Evolutionary conservation across 2,888 invertebrate genomes (phyloP), one percentile per base, ranked within the genome.

Genomic region (Buathra laborator): DNA sequence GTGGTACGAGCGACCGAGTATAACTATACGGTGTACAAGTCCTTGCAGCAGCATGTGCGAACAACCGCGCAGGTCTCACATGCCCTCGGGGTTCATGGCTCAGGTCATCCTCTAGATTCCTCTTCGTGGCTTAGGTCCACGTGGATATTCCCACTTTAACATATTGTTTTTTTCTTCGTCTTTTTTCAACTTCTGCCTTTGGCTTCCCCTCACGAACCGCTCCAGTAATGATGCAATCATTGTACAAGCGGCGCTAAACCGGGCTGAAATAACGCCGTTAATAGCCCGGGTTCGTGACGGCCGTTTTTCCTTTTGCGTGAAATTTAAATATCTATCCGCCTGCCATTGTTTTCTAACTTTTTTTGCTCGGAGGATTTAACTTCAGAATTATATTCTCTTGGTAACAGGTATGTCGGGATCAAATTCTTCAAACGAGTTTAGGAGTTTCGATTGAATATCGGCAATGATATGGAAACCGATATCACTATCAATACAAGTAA

Each of bases 171-270:
- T 37, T 1, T 37, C 37, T 37, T 37, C 7, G 37, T 37, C 37
- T 37, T 24, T 46, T 32, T 78, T 78, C 56, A 19, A 64, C 56
- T 32, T 16, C 10, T 16, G n/a, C 19, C 59, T 74, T 44, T 24
- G 12, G 14, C 59, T 74, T 62, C 29, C 74, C 59, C 43, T 81
- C 78, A 43, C 76, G 64, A 84, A 82, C 59, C 86, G 81, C 80
- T 85, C 86, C 83, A 86, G 84, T 89, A 90, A 90, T 89, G 88
- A 89, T 82, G 87, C 85, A 89, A 89, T 88, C 86, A 80, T 59
- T 44, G 59, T 72, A 62, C 62, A 44, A 24, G 62, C 24, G 29
- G 32, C n/a, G 37, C 9, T 56, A 46, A 44, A 66, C 16, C 66
- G 48, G 66, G 51, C 48, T 66, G 12, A 32, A 76, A 37, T 66